These are phyloP conservation scores for Papilio helenus DNA, from an alignment of 1,140 invertebrate genomes.

Conservation along the genomic window DNA sequence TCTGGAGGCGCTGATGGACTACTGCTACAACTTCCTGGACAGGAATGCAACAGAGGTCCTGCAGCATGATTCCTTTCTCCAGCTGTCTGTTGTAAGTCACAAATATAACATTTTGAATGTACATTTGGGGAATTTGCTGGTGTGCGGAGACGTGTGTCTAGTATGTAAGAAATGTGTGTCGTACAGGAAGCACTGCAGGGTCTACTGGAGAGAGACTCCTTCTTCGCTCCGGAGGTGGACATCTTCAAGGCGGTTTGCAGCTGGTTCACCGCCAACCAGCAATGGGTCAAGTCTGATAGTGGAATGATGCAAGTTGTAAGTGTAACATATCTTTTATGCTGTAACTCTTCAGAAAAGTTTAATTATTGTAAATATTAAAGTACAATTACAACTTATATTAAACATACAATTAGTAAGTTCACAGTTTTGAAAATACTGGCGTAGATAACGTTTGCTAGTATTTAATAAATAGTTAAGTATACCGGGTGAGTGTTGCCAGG, in stretches of 20 bases:
- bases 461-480: too few species aligned
- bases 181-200: conserved; percentile 89
- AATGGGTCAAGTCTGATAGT: conserved; percentile 82
- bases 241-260: conserved; percentile 95
- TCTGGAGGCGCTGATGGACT: conserved; percentile 84
- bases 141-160: too few species aligned
- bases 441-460: too few species aligned
- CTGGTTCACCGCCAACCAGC: conserved; percentile 92
- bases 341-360: too few species aligned
- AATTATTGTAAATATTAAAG: too few species aligned
- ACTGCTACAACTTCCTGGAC: conserved; percentile 93
- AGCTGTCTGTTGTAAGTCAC: conserved; percentile 90
- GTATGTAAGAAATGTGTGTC: not conserved
- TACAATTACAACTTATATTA: too few species aligned
- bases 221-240: conserved; percentile 97
- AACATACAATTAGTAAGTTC: too few species aligned
- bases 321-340: not conserved
- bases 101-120: not conserved
- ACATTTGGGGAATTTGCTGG: not conserved
- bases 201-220: conserved; percentile 95
- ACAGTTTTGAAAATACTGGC: too few species aligned
- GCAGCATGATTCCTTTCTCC: conserved; percentile 91
- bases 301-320: conserved; percentile 70
- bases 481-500: too few species aligned
- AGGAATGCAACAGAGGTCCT: conserved; percentile 93